These are phyloP conservation scores for Beris morrisii DNA, from an alignment of 2,888 invertebrate genomes.

Conservation along the genomic window DNA sequence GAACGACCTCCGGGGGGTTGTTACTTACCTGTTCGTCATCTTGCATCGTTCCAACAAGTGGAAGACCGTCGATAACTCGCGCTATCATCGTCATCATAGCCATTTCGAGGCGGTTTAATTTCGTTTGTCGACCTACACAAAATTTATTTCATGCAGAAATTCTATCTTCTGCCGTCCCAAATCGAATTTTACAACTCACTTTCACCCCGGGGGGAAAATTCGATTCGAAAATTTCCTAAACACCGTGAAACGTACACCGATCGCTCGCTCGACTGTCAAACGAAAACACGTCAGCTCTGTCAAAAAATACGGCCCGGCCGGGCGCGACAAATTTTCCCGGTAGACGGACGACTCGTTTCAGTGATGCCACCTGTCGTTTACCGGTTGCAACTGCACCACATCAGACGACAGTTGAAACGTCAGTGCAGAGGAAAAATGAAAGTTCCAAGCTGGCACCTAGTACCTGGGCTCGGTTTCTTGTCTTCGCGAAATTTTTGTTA, in stretches of 20 bases:
- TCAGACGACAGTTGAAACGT: constrained; percentile 11
- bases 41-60: constrained; percentile 95
- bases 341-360: not conserved
- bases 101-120: constrained; percentile 63
- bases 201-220: not conserved
- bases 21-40: constrained; percentile 91
- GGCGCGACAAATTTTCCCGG: constrained; percentile 5
- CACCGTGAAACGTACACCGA: not conserved
- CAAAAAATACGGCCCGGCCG: constrained; percentile 10
- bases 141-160: not conserved
- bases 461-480: too few relatives aligned
- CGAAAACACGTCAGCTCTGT: constrained; percentile 32
- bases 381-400: constrained; percentile 9
- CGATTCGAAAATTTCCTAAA: not conserved
- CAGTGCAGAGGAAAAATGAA: constrained; percentile 36
- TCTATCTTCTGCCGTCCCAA: too few relatives aligned
- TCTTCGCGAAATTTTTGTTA: too few relatives aligned
- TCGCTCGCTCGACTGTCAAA: not conserved
- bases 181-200: too few relatives aligned
- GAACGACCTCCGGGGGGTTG: not conserved
- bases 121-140: not conserved
- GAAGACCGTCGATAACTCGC: constrained; percentile 90
- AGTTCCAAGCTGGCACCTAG: constrained; percentile 44
- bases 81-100: constrained; percentile 98
- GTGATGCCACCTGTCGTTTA: not conserved